These are phyloP conservation scores for Nipponia nippon DNA, from an alignment of 2,113 vertebrate genomes.

Conservation along the genomic window DNA sequence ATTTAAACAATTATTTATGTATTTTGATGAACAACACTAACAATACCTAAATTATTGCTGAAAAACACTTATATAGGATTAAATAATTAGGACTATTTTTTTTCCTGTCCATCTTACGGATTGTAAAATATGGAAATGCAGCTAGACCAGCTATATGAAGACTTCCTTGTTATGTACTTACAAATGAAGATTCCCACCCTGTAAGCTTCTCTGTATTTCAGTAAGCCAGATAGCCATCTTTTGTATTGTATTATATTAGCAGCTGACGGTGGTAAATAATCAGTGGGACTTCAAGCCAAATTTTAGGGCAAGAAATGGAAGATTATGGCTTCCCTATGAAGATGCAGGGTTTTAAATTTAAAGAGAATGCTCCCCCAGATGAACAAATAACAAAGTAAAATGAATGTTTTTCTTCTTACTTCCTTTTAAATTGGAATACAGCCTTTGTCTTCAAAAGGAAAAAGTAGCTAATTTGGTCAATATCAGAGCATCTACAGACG, in stretches of 20 bases:
- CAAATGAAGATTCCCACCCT: background rate
- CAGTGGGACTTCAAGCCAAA: background rate
- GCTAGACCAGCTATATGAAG: background rate
- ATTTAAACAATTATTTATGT: background rate
- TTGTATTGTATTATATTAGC: background rate
- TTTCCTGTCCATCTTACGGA: background rate
- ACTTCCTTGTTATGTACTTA: background rate
- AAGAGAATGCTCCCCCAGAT: background rate
- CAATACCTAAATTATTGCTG: background rate
- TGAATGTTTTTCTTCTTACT: background rate
- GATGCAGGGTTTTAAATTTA: background rate
- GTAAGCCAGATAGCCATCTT: background rate
- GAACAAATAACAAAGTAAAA: background rate
- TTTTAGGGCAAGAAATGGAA: background rate
- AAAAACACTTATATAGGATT: background rate
- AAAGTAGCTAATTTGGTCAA: background rate
- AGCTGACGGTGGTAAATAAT: background rate
- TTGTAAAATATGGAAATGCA: background rate
- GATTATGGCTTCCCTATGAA: background rate
- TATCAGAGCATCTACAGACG: rapidly evolving
- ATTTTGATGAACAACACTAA: background rate
- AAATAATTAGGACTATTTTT: background rate
- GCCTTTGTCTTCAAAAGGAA: background rate
- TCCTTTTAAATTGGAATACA: background rate
- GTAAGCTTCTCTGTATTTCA: background rate